A percentile compares a stretch with the other conserved stretches of the same genome.
Conservation (phyloP, 92 coral and sea anemone species). For the Paramuricea clavata region DNA sequence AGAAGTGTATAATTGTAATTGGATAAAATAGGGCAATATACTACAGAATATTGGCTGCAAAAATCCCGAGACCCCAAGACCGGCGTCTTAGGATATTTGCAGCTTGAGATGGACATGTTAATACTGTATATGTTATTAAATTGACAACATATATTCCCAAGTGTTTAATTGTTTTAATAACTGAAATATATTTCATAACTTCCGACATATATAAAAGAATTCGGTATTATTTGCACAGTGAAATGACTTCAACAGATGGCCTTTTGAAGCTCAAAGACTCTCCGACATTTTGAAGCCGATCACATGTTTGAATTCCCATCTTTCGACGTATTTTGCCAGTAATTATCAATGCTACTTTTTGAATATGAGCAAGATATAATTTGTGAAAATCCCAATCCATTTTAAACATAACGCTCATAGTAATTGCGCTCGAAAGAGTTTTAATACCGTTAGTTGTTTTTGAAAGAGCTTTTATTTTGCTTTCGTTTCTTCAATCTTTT, state of each 20-base stretch:
- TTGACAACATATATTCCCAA: background rate
- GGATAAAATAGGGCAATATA: background rate
- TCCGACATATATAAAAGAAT: background rate
- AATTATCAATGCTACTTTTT: background rate
- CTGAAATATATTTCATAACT: constrained; percentile 10
- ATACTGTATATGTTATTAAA: too few species aligned
- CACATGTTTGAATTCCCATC: background rate
- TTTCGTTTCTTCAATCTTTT: too few species aligned
- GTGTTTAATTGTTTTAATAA: constrained; percentile 21
- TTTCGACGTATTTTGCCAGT: background rate
- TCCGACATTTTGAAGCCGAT: too few species aligned
- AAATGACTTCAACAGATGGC: constrained; percentile 5
- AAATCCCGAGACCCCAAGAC: background rate
- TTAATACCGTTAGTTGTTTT: too few species aligned
- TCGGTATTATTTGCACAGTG: constrained; percentile 14
- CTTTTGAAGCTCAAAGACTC: background rate
- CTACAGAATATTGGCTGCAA: background rate
- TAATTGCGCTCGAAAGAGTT: too few species aligned
- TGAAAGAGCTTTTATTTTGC: too few species aligned
- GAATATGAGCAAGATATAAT: too few species aligned
- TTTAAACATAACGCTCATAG: too few species aligned
- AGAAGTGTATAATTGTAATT: background rate
- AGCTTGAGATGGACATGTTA: too few species aligned
- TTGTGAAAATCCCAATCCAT: too few species aligned
- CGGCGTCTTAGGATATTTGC: too few species aligned